phyloP scores from a whole-genome alignment of 2,888 invertebrate species.

The Plutella xylostella region DNA sequence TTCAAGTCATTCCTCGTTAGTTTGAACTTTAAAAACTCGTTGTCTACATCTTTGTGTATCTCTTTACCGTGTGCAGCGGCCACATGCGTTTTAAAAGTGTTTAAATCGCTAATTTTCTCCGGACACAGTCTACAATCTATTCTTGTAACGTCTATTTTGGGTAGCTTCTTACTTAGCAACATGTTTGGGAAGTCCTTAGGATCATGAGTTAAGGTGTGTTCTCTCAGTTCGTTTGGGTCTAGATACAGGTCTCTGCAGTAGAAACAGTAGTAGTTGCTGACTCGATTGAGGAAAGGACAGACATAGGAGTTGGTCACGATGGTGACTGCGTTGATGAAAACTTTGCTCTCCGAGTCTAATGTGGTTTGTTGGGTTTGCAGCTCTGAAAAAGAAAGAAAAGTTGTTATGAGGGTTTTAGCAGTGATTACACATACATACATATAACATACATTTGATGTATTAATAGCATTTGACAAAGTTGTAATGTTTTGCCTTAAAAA shows the following conservation, averaged over 20 bases:
- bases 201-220: conserved; percentile 47
- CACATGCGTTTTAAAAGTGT: conserved; percentile 36
- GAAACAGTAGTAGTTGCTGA: conserved; percentile 54
- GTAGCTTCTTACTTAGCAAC: conserved; percentile 47
- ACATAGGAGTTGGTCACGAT: conserved; percentile 48
- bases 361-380: no score
- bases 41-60: conserved; percentile 24
- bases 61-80: conserved; percentile 27
- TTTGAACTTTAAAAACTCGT: conserved; percentile 42
- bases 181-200: conserved; percentile 38
- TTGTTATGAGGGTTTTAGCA: no score
- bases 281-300: conserved; percentile 47
- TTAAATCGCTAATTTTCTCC: conserved; percentile 30
- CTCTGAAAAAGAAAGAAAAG: conserved; percentile 8
- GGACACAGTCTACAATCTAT: conserved; percentile 49
- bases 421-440: no score
- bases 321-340: conserved; percentile 36
- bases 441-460: no score
- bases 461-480: no score
- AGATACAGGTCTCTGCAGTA: conserved; percentile 59
- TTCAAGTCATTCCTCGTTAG: conserved; percentile 32
- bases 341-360: conserved; percentile 44
- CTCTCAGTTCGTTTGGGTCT: conserved; percentile 42
- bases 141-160: conserved; percentile 46
- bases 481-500: no score